phyloP scores from a whole-genome alignment of 2,113 vertebrate genomes.

The Oncorhynchus masou region DNA sequence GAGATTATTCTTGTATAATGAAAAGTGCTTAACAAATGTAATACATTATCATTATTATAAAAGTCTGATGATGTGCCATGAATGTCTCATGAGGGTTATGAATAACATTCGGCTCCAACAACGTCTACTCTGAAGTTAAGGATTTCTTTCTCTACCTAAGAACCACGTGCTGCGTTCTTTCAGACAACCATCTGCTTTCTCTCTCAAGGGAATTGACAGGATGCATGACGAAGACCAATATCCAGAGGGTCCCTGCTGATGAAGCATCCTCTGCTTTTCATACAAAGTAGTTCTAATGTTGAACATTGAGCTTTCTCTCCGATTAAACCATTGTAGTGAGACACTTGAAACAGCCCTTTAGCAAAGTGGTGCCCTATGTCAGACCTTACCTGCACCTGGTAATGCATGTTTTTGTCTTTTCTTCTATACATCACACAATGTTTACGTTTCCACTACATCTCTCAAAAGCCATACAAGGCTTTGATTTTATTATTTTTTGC shows the following conservation, averaged over 20 bases:
- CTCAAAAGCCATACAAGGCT: too few relatives aligned
- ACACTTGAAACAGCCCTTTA: neutral
- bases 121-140: neutral
- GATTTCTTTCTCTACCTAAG: neutral
- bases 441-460: too few relatives aligned
- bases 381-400: too few relatives aligned
- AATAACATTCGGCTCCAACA: too few relatives aligned
- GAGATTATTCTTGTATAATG: too few relatives aligned
- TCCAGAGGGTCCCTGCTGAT: neutral
- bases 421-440: too few relatives aligned
- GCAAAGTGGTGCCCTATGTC: neutral
- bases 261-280: conserved; percentile 4
- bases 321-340: neutral
- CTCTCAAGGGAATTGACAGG: neutral
- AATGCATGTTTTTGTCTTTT: too few relatives aligned
- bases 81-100: too few relatives aligned
- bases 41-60: too few relatives aligned
- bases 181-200: neutral
- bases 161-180: neutral
- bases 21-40: too few relatives aligned
- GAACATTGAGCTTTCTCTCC: conserved; percentile 10
- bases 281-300: neutral
- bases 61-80: too few relatives aligned
- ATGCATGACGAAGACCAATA: neutral
- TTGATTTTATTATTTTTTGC: too few relatives aligned